These are phyloP conservation scores for Enteromius treurensis DNA, from an alignment of 2,797 vertebrate genomes.

Conservation along the genomic window DNA sequence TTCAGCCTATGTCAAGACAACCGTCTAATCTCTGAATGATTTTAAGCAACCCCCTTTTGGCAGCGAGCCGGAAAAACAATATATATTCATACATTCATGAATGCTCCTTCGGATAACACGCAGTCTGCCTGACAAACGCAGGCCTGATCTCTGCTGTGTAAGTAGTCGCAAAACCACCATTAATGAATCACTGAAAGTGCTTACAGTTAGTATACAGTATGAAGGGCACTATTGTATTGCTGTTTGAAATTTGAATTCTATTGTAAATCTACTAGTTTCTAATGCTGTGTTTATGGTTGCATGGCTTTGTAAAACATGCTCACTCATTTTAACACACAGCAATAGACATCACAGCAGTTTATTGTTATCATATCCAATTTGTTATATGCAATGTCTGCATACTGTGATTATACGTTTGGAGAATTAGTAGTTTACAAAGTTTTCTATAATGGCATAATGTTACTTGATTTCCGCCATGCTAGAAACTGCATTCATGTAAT, in stretches of 20 bases:
- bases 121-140: neutral
- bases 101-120: neutral
- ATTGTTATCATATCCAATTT: neutral
- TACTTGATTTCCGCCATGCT: neutral
- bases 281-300: neutral
- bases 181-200: neutral
- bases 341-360: neutral
- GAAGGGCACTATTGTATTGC: slow-evolving; percentile 1
- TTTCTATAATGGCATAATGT: neutral
- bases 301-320: slow-evolving; percentile 2
- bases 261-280: slow-evolving; percentile 4
- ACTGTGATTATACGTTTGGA: neutral
- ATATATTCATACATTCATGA: neutral
- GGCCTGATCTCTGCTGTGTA: neutral
- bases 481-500: slow-evolving; percentile 6
- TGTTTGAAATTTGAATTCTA: neutral
- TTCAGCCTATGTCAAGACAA: neutral
- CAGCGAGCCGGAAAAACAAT: neutral
- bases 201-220: neutral
- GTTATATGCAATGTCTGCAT: neutral
- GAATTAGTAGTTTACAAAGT: neutral
- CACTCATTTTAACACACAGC: neutral
- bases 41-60: neutral
- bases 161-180: neutral
- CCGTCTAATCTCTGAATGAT: neutral